A percentile compares a stretch with the other conserved stretches of the same genome.
Conservation (phyloP, 2,888 invertebrate species). For the Hydriomena furcata region DNA sequence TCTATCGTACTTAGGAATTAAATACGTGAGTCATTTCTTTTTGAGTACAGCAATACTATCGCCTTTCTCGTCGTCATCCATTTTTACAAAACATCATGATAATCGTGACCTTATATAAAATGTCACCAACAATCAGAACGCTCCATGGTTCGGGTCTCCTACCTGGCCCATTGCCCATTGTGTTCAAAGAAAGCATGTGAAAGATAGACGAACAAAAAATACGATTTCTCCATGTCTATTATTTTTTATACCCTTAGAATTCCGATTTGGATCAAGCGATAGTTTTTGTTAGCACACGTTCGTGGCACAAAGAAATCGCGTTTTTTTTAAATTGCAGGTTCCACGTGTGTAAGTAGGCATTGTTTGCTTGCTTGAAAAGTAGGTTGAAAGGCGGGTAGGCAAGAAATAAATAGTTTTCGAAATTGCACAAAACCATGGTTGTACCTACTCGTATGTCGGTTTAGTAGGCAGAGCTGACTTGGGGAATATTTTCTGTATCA, state of each 20-base stretch:
- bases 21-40: too few relatives aligned
- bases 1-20: too few relatives aligned
- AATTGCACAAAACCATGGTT: slow-evolving; percentile 25
- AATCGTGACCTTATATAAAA: slow-evolving; percentile 68
- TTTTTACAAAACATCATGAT: slow-evolving; percentile 8
- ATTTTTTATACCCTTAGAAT: slow-evolving; percentile 65
- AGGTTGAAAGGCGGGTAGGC: slow-evolving; percentile 29
- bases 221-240: slow-evolving; percentile 65
- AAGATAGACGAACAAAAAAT: slow-evolving; percentile 67
- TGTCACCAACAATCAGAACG: slow-evolving; percentile 71
- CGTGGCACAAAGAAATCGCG: slow-evolving; percentile 52
- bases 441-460: slow-evolving; percentile 1
- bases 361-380: slow-evolving; percentile 49
- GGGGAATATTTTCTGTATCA: background rate
- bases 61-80: background rate
- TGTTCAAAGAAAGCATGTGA: slow-evolving; percentile 77
- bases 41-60: too few relatives aligned
- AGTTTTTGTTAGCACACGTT: slow-evolving; percentile 68
- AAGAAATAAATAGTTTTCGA: too few relatives aligned
- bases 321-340: slow-evolving; percentile 65
- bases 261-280: slow-evolving; percentile 67
- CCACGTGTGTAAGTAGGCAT: slow-evolving; percentile 63
- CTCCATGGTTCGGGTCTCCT: slow-evolving; percentile 55
- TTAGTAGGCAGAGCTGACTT: background rate
- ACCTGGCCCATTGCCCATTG: slow-evolving; percentile 73